Evolutionary conservation across 2,797 vertebrate genomes (phyloP).

Genomic region (Glossophaga mutica): DNA sequence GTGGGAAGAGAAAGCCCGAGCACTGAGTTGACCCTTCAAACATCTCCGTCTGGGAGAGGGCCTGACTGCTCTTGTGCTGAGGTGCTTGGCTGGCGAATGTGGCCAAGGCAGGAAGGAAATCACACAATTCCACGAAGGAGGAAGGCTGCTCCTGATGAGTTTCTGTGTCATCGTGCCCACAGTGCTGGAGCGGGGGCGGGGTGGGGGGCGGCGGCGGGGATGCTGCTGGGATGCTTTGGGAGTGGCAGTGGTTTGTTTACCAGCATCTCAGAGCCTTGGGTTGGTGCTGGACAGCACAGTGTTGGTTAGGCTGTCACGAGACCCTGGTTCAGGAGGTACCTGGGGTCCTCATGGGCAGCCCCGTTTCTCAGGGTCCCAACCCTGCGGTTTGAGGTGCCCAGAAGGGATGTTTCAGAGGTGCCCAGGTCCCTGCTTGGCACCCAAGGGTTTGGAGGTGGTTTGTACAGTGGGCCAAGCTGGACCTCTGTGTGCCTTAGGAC

Average conservation of each 20-base stretch:
- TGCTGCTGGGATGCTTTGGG: background rate
- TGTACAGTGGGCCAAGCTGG: background rate
- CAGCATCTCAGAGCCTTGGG: background rate
- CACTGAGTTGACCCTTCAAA: background rate
- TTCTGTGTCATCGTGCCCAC: background rate
- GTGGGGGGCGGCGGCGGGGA: no score
- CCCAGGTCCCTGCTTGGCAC: background rate
- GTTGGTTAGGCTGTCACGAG: background rate
- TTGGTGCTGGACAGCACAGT: background rate
- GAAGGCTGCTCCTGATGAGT: background rate
- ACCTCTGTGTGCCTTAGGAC: background rate
- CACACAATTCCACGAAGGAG: background rate
- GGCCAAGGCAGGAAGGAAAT: background rate
- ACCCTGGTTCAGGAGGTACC: background rate
- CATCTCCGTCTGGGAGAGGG: background rate
- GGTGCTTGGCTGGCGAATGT: background rate
- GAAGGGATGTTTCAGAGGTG: background rate
- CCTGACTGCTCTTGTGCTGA: background rate
- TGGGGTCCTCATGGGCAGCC: background rate
- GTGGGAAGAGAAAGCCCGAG: background rate
- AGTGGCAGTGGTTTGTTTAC: background rate
- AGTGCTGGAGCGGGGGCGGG: background rate
- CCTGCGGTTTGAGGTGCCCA: no score
- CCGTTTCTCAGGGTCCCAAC: no score
- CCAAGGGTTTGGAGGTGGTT: background rate